phyloP scores from a whole-genome alignment of 2,113 vertebrate species.

The Lampris incognitus region DNA sequence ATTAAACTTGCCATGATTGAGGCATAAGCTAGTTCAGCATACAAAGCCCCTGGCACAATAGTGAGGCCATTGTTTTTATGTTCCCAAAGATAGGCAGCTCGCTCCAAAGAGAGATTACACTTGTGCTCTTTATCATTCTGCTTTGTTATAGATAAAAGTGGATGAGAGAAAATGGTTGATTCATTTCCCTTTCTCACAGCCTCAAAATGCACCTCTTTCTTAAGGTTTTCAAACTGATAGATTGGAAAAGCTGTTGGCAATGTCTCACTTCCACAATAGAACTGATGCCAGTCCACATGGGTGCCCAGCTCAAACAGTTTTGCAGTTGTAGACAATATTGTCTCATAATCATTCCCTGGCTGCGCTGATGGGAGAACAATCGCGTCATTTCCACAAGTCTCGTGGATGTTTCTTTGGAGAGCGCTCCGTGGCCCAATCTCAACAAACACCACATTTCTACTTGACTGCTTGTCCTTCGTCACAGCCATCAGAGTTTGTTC shows the following conservation, averaged over 20 bases:
- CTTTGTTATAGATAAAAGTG: constrained; percentile 69
- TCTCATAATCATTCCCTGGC: constrained; percentile 78
- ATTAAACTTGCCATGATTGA: constrained; percentile 76
- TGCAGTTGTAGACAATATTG: constrained; percentile 75
- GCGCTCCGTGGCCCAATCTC: constrained; percentile 86
- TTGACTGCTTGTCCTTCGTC: constrained; percentile 41
- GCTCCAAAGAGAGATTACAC: constrained; percentile 77
- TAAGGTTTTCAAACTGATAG: constrained; percentile 86
- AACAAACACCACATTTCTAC: constrained; percentile 83
- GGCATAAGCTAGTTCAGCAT: constrained; percentile 85
- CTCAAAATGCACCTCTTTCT: constrained; percentile 77
- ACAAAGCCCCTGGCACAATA: constrained; percentile 85
- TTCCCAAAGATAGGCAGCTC: constrained; percentile 80
- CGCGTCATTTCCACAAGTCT: constrained; percentile 81
- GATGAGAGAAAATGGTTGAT: constrained; percentile 34
- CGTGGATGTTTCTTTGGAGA: constrained; percentile 85
- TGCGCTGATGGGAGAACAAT: constrained; percentile 81
- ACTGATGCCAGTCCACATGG: constrained; percentile 82
- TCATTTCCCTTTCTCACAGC: constrained; percentile 66
- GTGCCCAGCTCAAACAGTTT: constrained; percentile 86
- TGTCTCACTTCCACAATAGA: constrained; percentile 82
- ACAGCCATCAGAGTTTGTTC: constrained; percentile 75
- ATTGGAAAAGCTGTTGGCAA: constrained; percentile 79
- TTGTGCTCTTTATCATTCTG: constrained; percentile 62
- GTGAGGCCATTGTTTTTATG: constrained; percentile 83